Base-by-base conservation (phyloP, 2,888 invertebrate genomes). In the Autographa pulchrina region DNA sequence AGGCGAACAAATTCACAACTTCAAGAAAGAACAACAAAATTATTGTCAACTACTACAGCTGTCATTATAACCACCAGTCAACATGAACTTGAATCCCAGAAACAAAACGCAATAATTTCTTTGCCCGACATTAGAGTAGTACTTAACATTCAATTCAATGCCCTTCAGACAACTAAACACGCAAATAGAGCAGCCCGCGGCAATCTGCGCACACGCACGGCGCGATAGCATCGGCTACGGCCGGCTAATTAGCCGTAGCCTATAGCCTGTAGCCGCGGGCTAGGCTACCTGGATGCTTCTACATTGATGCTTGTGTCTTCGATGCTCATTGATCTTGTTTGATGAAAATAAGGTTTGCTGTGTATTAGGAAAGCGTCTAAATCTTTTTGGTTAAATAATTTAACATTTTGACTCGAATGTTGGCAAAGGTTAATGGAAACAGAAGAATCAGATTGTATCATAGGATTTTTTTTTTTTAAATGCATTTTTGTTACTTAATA, bases 241-340 rank as follows among this genome's bases (percentile, higher is more conserved):
- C 64, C 70, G 67, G 77, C 84, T 88, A 88, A 87, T 89, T 87
- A 86, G 81, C 75, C 59, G 77, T 78, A 68, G 71, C 68, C 65
- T 72, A 70, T 56, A 62, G 68, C 68, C 65, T 72, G 71, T 56
- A 62, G 68, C 81, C 62, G 52, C 61, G 59, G 66, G 78, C 63
- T 41, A 13, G 14, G 84, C 85, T 82, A 80, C 85, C 78, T 75
- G 77, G 72, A 73, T 75, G 68, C 60, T 54, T 68, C 73, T 76
- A 78, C 78, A 25, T 1, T 25, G 25, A 25, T 25, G 71, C 73
- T 75, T 81, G 81, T 68, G 70, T 77, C 43, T 32, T 25, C 65
- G 74, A 74, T 74, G 72, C 62, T 20, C 31, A 43, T 8, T 32
- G 59, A 32, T 32, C 13, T 56, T 2, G 2, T 20, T 20, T 20